Percentiles rank a stretch among this genome's conserved stretches.
Conservation (phyloP, 1,140 invertebrate species). For the Euschistus heros region DNA sequence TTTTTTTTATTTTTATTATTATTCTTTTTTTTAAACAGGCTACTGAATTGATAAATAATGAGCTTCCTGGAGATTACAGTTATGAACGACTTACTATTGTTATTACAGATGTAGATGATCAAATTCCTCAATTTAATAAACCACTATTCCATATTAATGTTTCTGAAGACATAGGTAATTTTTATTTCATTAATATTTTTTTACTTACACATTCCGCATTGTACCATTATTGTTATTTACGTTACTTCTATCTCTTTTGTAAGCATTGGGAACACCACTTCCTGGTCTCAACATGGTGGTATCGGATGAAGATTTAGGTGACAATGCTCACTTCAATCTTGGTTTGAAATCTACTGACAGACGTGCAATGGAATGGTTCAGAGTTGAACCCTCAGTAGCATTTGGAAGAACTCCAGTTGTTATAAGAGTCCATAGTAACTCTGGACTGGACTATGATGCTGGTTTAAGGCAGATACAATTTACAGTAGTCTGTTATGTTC, state of each 20-base stretch:
- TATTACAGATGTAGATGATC: constrained; percentile 73
- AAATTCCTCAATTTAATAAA: constrained; percentile 63
- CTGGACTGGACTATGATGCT: constrained; percentile 60
- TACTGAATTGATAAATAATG: constrained; percentile 60
- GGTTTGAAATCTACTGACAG: constrained; percentile 37
- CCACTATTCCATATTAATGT: constrained; percentile 56
- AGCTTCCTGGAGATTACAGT: constrained; percentile 53
- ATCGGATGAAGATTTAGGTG: constrained; percentile 60
- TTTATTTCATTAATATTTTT: background rate
- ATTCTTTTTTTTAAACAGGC: constrained; percentile 39
- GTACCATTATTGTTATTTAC: background rate
- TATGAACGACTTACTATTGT: constrained; percentile 62
- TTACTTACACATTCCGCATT: no score
- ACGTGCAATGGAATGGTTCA: constrained; percentile 51
- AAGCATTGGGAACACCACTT: constrained; percentile 37
- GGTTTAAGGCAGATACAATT: constrained; percentile 48
- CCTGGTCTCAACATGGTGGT: constrained; percentile 61
- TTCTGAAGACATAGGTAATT: constrained; percentile 62
- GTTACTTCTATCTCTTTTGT: background rate
- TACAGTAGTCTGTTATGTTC: constrained; percentile 55
- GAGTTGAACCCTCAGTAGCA: constrained; percentile 51
- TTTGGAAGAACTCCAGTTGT: constrained; percentile 63
- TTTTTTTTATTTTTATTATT: no score
- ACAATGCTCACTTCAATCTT: constrained; percentile 61
- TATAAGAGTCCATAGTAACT: constrained; percentile 53